Evolutionary conservation across 2,113 vertebrate species (phyloP), one percentile per base, ranked within the genome.

Genomic region (Willisornis vidua): DNA sequence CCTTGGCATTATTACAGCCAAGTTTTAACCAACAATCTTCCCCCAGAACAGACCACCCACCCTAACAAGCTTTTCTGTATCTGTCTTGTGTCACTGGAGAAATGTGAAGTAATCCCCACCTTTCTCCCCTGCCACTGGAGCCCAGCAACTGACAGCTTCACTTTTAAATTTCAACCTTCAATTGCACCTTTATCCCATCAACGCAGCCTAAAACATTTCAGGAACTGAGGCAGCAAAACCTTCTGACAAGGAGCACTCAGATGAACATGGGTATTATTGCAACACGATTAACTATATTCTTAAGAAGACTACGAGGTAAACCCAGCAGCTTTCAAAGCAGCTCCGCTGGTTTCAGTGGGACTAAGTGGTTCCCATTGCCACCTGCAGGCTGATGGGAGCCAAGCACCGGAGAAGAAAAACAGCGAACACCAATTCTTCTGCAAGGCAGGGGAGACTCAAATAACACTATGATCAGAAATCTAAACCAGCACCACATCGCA

Each of bases 341-440:
- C 45, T 46, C 45, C 0, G 0, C 37, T 33, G 31, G 37, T 73
- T 76, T 73, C 46, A 66, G 65, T 15, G 31, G 25, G 35, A 84
- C 37, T 43, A 70, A 58, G 23, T 71, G 43, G 35, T 43, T 65
- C 68, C 68, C 55, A 14, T 20, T 70, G 88, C 54, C 82, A 87
- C 48, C 54, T 66, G 73, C 80, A 94, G 59, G 79, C 35, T 72
- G 84, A 78, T 19, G 48, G 46, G 70, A 83, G 88, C 19, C 49
- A 90, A 82, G n/a, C 7, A 1, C 16, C 10, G 3, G 29, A 82
- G 73, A 9, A 88, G 58, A 59, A 33, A 90, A 58, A 85, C 70
- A 35, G 3, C 41, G 66, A 92, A 71, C 13, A 66, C 10, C 51
- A 45, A 28, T 62, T 73, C 10, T 70, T 74, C 67, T n/a, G 16